A percentile compares a stretch with the other conserved stretches of the same genome.
phyloP scores from a whole-genome alignment of 1,140 invertebrate genomes.

The Calliopsis andreniformis region DNA sequence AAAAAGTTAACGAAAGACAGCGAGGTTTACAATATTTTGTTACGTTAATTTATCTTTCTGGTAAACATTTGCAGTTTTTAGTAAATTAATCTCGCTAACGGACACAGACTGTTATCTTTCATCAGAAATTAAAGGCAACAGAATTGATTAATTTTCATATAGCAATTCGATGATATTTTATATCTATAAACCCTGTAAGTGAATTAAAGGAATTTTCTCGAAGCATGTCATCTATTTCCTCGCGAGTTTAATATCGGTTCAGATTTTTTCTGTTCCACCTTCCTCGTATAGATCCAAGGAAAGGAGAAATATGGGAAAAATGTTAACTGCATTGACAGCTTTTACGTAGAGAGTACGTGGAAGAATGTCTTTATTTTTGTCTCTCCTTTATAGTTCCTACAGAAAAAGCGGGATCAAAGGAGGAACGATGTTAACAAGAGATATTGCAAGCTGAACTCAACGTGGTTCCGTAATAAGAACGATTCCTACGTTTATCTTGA shows the following conservation, averaged over 20 bases:
- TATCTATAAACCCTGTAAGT: background rate
- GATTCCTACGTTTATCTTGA: constrained; percentile 10
- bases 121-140: background rate
- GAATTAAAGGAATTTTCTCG: constrained; percentile 12
- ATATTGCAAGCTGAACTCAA: background rate
- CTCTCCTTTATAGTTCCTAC: background rate
- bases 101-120: background rate
- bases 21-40: too few species aligned
- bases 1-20: background rate
- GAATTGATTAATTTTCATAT: background rate
- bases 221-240: too few species aligned
- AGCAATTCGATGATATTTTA: background rate
- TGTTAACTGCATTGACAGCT: constrained; percentile 9
- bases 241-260: constrained; percentile 17
- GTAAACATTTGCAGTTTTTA: too few species aligned
- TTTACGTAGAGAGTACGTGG: background rate
- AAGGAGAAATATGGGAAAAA: constrained; percentile 22
- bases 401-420: background rate
- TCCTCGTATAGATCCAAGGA: background rate
- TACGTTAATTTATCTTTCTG: too few species aligned
- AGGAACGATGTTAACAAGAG: constrained; percentile 21
- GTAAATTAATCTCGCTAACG: too few species aligned
- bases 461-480: constrained; percentile 16
- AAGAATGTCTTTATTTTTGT: background rate
- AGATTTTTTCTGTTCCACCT: background rate